Conservation (phyloP, 2,888 invertebrate genomes). For the Minunthozetes semirufus region DNA sequence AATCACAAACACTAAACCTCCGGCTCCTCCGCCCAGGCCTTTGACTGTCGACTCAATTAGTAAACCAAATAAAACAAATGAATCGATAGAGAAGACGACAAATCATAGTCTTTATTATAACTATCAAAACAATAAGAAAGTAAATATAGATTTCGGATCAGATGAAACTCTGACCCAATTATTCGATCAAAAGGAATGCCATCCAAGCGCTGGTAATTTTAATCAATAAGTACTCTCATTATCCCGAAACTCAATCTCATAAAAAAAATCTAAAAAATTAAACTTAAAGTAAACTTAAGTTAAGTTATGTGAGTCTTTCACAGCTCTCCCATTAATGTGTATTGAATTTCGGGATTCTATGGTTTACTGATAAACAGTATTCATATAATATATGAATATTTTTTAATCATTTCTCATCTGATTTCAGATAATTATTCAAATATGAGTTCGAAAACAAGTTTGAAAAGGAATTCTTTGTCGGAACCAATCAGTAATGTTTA, state of each 20-base stretch:
- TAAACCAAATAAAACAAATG: conserved; percentile 23
- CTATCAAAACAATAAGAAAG: neutral
- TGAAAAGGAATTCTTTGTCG: neutral
- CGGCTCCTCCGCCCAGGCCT: neutral
- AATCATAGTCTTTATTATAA: neutral
- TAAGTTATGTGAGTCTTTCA: too few species aligned
- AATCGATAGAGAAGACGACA: neutral
- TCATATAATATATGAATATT: too few species aligned
- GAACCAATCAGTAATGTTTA: neutral
- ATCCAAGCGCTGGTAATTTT: neutral
- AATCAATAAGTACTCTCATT: neutral
- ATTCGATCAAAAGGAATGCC: neutral
- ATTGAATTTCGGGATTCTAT: too few species aligned
- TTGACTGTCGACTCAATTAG: neutral
- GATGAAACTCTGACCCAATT: neutral
- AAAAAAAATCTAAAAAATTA: too few species aligned
- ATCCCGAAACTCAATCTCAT: too few species aligned
- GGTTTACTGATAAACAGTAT: too few species aligned
- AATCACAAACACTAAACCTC: neutral
- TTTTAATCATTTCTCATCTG: too few species aligned
- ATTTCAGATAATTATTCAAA: neutral
- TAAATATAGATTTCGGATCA: neutral
- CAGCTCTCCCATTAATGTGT: too few species aligned
- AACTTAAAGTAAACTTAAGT: too few species aligned
- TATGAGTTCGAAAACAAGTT: neutral